These are phyloP conservation scores for Acleris emargana DNA, from an alignment of 2,888 invertebrate species.

Conservation along the genomic window DNA sequence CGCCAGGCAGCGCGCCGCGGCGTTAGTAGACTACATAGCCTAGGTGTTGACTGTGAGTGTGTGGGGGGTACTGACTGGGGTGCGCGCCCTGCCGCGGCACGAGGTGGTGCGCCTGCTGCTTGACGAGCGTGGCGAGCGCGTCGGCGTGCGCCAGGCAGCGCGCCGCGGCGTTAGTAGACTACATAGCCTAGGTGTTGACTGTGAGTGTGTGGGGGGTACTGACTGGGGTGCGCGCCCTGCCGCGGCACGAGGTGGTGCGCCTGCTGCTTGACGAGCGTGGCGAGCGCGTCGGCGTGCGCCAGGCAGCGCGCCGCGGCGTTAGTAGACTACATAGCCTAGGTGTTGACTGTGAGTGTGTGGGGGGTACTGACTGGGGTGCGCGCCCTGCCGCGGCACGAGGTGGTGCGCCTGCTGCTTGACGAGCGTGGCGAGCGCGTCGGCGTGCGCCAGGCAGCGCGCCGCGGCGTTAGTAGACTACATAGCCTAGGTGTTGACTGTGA, in stretches of 20 bases:
- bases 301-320: no score
- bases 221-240: conserved; percentile 74
- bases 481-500: no score
- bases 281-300: conserved; percentile 83
- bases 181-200: not conserved
- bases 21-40: not conserved
- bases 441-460: conserved; percentile 84
- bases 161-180: not conserved
- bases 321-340: not conserved
- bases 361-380: conserved; percentile 69
- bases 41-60: not conserved
- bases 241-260: conserved; percentile 81
- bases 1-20: no score
- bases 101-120: conserved; percentile 80
- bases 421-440: conserved; percentile 82
- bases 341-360: not conserved
- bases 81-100: conserved; percentile 79
- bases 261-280: conserved; percentile 81
- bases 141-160: conserved; percentile 85
- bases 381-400: conserved; percentile 76
- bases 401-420: conserved; percentile 81
- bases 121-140: conserved; percentile 81
- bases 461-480: not conserved
- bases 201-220: conserved; percentile 42
- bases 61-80: conserved; percentile 60